These are phyloP conservation scores for Scarus forsteni DNA, from an alignment of 2,797 vertebrate species.

Conservation along the genomic window DNA sequence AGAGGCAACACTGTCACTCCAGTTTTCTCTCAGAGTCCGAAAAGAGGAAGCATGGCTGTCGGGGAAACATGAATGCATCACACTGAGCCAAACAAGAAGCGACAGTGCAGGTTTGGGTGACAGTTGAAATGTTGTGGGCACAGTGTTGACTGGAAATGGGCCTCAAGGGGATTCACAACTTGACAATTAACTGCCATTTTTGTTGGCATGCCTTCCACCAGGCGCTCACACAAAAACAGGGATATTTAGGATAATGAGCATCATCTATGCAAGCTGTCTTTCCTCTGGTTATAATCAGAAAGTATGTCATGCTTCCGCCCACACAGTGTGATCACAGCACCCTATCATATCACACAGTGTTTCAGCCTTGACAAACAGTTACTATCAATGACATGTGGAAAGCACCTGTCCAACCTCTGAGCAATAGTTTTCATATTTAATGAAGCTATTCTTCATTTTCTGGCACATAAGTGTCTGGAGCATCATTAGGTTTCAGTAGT, in stretches of 20 bases:
- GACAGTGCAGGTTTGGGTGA: constrained; percentile 39
- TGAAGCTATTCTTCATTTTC: constrained; percentile 12
- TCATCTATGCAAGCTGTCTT: constrained; percentile 62
- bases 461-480: not conserved
- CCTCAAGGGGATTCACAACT: constrained; percentile 12
- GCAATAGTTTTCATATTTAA: constrained; percentile 6
- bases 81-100: not conserved
- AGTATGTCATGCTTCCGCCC: constrained; percentile 55
- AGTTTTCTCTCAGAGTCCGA: constrained; percentile 24
- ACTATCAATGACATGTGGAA: constrained; percentile 25
- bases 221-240: constrained; percentile 18
- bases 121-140: constrained; percentile 36
- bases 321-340: constrained; percentile 36
- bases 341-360: constrained; percentile 8
- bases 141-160: constrained; percentile 23
- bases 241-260: constrained; percentile 61
- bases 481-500: not conserved
- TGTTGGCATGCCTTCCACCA: constrained; percentile 26
- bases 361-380: constrained; percentile 30
- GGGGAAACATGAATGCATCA: constrained; percentile 51
- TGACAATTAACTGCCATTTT: constrained; percentile 48
- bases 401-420: constrained; percentile 50
- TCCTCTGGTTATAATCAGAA: constrained; percentile 61
- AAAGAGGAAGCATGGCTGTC: constrained; percentile 26
- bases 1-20: constrained; percentile 37